Conservation (phyloP, 2,113 vertebrate genomes). For the Suncus etruscus region DNA sequence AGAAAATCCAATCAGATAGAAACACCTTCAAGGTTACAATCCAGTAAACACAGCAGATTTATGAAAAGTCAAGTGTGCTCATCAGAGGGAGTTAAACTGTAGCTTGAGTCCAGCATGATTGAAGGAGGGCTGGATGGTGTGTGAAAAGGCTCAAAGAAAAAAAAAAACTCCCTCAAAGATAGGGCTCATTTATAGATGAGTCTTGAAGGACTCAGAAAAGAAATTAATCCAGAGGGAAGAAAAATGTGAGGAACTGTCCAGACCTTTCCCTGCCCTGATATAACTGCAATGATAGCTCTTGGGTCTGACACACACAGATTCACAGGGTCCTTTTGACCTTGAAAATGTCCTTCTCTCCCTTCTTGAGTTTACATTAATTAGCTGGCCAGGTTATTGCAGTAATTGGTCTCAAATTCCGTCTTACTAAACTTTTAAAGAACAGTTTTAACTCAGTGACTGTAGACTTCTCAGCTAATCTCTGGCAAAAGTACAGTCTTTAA, state of each 20-base stretch:
- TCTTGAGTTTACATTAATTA: slow-evolving; percentile 33
- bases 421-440: slow-evolving; percentile 28
- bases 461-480: background rate
- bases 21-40: too few species aligned
- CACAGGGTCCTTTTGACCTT: slow-evolving; percentile 20
- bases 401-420: slow-evolving; percentile 31
- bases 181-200: too few species aligned
- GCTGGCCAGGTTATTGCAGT: background rate
- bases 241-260: background rate
- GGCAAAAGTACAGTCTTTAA: slow-evolving; percentile 33
- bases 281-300: background rate
- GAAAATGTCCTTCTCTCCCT: background rate
- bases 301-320: background rate
- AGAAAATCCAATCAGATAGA: too few species aligned
- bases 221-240: background rate
- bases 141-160: too few species aligned
- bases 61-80: too few species aligned
- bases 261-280: background rate
- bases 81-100: too few species aligned
- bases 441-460: background rate
- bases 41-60: too few species aligned
- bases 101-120: too few species aligned
- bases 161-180: too few species aligned
- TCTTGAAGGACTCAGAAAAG: too few species aligned
- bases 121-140: too few species aligned